Evolutionary conservation across 2,888 invertebrate genomes (phyloP).

Genomic region (Scaptomyza polygonia): DNA sequence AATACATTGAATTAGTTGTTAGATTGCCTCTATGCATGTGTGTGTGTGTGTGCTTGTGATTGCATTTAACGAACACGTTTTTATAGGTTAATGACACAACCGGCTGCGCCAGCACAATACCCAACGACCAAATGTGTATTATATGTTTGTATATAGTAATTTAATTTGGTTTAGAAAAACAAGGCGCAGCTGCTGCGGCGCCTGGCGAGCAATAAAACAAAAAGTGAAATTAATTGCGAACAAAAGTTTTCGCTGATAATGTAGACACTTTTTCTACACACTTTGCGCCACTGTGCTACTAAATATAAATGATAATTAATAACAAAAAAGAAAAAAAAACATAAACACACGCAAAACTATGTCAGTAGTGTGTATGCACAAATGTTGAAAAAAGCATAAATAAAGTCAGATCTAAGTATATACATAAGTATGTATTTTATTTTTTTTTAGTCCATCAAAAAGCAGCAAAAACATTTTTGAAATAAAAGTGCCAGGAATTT

Average conservation of each 20-base stretch:
- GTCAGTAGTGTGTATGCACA: conserved; percentile 78
- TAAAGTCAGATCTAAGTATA: conserved; percentile 29
- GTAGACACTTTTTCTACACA: not conserved
- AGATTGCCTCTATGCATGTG: conserved; percentile 11
- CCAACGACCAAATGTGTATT: conserved; percentile 41
- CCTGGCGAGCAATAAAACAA: conserved; percentile 21
- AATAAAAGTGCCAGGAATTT: conserved; percentile 61
- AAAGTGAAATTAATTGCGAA: conserved; percentile 56
- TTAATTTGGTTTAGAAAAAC: conserved; percentile 22
- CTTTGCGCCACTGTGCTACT: conserved; percentile 40
- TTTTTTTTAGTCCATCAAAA: conserved; percentile 36
- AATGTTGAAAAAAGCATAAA: conserved; percentile 46
- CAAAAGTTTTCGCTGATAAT: conserved; percentile 26
- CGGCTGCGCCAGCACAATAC: conserved; percentile 38
- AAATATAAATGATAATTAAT: conserved; percentile 34
- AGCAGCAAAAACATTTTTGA: conserved; percentile 27
- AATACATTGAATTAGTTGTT: conserved; percentile 31
- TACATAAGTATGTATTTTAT: conserved; percentile 17
- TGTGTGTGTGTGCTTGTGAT: conserved; percentile 21
- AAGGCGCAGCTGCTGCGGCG: conserved; percentile 34
- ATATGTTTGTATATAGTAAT: conserved; percentile 12
- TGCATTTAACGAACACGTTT: conserved; percentile 75
- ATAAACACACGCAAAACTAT: conserved; percentile 56
- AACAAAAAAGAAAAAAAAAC: conserved; percentile 16
- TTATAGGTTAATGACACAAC: conserved; percentile 82